Percentiles rank a stretch among this genome's conserved stretches.
phyloP scores from a whole-genome alignment of 2,113 vertebrate genomes.

The cat (Felis catus) region DNA sequence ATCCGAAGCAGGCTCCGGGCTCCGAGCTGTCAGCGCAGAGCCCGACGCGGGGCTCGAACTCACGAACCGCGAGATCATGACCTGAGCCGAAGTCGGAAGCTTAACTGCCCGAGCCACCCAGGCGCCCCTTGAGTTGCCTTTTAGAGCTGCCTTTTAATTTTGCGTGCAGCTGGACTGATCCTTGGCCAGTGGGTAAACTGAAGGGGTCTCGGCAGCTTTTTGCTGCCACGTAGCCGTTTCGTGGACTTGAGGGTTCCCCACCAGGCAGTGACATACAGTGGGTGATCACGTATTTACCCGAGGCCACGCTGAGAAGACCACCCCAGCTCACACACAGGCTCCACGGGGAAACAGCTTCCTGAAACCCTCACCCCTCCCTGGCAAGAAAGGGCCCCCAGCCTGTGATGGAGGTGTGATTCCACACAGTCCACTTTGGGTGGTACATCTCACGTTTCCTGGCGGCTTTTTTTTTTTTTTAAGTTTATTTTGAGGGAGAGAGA shows the following conservation, averaged over 20 bases:
- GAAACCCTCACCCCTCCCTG: rapidly evolving
- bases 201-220: not conserved
- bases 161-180: rapidly evolving
- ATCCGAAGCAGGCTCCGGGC: no score
- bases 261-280: no score
- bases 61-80: no score
- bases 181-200: not conserved
- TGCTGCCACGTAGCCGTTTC: rapidly evolving
- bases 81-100: no score
- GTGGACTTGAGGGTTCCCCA: not conserved
- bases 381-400: not conserved
- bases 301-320: rapidly evolving
- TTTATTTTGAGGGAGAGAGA: no score
- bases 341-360: rapidly evolving
- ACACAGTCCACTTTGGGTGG: rapidly evolving
- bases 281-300: no score
- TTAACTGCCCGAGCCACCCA: no score
- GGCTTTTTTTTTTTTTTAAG: no score
- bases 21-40: no score
- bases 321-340: not conserved
- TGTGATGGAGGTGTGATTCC: rapidly evolving
- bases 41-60: no score
- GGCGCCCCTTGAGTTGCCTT: no score
- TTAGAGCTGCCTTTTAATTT: rapidly evolving
- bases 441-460: not conserved